Evolutionary conservation across 2,888 invertebrate species (phyloP).

Genomic region (Cryptops parisi): DNA sequence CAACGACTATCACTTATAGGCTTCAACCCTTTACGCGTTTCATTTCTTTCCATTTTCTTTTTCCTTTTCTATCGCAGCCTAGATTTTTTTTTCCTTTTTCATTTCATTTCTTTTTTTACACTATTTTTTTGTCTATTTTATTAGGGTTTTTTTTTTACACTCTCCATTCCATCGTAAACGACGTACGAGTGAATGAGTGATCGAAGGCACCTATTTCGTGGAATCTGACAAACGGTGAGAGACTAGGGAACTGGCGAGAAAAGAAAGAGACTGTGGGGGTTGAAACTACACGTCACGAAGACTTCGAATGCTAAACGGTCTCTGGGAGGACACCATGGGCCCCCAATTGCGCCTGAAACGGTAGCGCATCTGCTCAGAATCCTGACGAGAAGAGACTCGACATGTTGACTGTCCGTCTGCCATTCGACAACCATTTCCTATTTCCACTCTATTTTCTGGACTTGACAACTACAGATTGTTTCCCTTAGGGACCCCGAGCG

Average conservation of each 20-base stretch:
- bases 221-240: no score
- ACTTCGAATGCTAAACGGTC: not conserved
- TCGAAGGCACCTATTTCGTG: no score
- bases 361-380: not conserved
- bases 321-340: not conserved
- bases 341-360: not conserved
- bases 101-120: not conserved
- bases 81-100: not conserved
- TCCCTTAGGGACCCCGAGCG: slow-evolving; percentile 12
- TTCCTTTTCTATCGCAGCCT: not conserved
- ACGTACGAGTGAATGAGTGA: not conserved
- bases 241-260: not conserved
- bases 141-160: not conserved
- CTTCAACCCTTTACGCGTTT: not conserved
- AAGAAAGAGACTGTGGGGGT: not conserved
- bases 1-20: not conserved
- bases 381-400: not conserved
- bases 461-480: slow-evolving; percentile 14
- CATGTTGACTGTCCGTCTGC: not conserved
- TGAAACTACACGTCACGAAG: not conserved
- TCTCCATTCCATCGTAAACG: not conserved
- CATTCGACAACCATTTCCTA: slow-evolving; percentile 13
- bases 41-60: not conserved
- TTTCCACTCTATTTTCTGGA: slow-evolving; percentile 14
- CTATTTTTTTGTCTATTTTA: not conserved